phyloP scores from a whole-genome alignment of 1,140 invertebrate genomes.

The Potamilus streckersoni region DNA sequence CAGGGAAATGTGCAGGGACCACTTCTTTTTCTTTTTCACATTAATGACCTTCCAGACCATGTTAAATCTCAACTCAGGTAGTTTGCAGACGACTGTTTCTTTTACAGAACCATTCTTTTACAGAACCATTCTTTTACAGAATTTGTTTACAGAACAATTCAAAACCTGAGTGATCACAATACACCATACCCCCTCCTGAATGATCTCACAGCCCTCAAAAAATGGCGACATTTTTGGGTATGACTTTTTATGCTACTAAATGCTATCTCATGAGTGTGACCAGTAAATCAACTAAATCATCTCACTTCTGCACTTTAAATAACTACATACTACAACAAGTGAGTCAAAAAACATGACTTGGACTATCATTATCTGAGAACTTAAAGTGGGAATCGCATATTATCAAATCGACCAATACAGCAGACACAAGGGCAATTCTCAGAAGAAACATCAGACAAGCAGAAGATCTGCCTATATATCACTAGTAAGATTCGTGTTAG shows the following conservation, averaged over 20 bases:
- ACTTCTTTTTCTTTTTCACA: conserved; percentile 18
- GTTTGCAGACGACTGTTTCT: conserved; percentile 28
- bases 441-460: conserved; percentile 4
- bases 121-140: too few relatives aligned
- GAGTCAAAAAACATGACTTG: neutral
- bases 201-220: conserved; percentile 24
- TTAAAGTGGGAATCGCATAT: neutral
- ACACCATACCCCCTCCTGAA: neutral
- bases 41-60: conserved; percentile 26
- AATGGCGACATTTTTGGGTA: conserved; percentile 2
- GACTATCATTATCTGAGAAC: conserved; percentile 9
- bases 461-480: too few relatives aligned
- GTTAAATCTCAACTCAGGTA: conserved; percentile 26
- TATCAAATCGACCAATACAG: neutral
- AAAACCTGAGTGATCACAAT: conserved; percentile 2
- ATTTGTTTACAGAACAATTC: conserved; percentile 16
- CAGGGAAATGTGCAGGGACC: neutral
- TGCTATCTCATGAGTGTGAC: conserved; percentile 3
- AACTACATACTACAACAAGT: conserved; percentile 13
- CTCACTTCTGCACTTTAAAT: too few relatives aligned
- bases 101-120: conserved; percentile 14
- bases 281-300: too few relatives aligned
- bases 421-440: neutral
- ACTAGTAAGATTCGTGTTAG: too few relatives aligned
- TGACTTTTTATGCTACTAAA: conserved; percentile 15